Conservation (phyloP, 1,140 invertebrate genomes). For the Nautilus pompilius region DNA sequence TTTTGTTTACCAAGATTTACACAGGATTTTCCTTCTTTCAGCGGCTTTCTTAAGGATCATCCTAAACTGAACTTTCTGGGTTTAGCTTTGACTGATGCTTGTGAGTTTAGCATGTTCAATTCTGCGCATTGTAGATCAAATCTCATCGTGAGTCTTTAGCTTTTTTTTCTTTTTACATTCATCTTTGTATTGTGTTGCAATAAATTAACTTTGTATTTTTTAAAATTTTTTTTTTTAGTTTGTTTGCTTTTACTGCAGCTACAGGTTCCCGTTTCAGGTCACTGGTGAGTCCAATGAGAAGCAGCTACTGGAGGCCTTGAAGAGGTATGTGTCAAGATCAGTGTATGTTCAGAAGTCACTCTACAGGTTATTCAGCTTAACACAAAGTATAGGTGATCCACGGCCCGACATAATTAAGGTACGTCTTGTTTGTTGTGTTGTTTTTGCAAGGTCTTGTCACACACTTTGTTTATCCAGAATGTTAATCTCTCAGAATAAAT, state of each 20-base stretch:
- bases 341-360: conserved; percentile 65
- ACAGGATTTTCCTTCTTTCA: conserved; percentile 25
- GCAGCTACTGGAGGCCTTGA: conserved; percentile 66
- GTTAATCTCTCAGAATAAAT: no score
- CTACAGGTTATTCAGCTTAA: conserved; percentile 63
- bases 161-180: no score
- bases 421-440: no score
- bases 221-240: no score
- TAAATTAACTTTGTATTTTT: no score
- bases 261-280: conserved; percentile 55
- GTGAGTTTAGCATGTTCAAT: conserved; percentile 62
- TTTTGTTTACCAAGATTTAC: neutral
- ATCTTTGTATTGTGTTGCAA: no score
- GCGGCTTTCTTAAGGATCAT: conserved; percentile 41
- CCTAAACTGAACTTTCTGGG: conserved; percentile 62
- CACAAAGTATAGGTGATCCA: conserved; percentile 61
- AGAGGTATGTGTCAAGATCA: conserved; percentile 63
- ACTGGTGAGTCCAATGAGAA: conserved; percentile 65
- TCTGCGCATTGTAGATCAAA: no score
- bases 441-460: no score
- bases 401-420: conserved; percentile 65
- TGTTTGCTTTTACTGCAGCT: neutral
- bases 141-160: no score
- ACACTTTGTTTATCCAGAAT: no score
- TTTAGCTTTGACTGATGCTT: conserved; percentile 63